These are phyloP conservation scores for Loxodonta africana DNA, from an alignment of 2,113 vertebrate species.

Conservation along the genomic window DNA sequence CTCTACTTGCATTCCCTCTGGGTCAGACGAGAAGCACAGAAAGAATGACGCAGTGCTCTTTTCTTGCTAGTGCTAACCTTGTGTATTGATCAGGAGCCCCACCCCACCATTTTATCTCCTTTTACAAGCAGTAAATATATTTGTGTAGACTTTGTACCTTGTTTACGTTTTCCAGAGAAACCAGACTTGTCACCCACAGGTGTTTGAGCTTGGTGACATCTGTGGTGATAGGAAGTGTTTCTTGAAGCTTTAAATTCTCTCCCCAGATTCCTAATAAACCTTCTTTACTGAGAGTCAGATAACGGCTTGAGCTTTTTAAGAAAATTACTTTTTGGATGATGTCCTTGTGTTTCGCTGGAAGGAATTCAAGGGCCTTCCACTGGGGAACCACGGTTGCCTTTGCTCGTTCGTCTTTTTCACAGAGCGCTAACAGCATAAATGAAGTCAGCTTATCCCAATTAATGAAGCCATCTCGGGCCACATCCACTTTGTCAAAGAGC, in stretches of 20 bases:
- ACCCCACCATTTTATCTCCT: not conserved
- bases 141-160: slow-evolving; percentile 87
- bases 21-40: not conserved
- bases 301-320: slow-evolving; percentile 88
- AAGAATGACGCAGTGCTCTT: not conserved
- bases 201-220: slow-evolving; percentile 89
- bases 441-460: slow-evolving; percentile 91
- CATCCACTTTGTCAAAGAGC: slow-evolving; percentile 91
- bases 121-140: not conserved
- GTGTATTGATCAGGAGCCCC: not conserved
- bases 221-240: slow-evolving; percentile 88
- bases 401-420: slow-evolving; percentile 89
- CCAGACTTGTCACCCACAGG: slow-evolving; percentile 92
- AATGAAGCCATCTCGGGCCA: slow-evolving; percentile 87
- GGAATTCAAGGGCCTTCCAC: slow-evolving; percentile 89
- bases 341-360: slow-evolving; percentile 90
- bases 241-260: slow-evolving; percentile 89
- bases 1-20: not conserved
- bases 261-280: slow-evolving; percentile 90
- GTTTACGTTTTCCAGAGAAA: slow-evolving; percentile 90
- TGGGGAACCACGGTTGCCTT: slow-evolving; percentile 81
- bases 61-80: not conserved
- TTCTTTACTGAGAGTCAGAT: slow-evolving; percentile 91
- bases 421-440: slow-evolving; percentile 90
- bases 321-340: slow-evolving; percentile 90